These are phyloP conservation scores for Burhinus bistriatus DNA, from an alignment of 2,113 vertebrate species.

Conservation along the genomic window DNA sequence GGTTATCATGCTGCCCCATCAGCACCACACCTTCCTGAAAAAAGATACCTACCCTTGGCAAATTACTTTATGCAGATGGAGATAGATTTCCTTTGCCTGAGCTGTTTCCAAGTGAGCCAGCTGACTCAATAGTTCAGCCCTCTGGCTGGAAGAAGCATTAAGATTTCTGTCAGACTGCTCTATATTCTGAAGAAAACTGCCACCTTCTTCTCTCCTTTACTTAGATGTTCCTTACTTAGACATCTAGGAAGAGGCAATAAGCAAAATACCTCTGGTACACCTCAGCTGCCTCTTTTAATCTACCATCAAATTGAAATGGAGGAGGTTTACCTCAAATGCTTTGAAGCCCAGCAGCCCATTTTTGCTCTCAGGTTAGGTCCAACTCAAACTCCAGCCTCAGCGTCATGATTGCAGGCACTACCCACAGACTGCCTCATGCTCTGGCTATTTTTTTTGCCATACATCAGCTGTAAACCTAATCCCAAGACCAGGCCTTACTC, in stretches of 20 bases:
- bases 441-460: not conserved
- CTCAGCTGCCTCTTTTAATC: not conserved
- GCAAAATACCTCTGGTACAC: constrained; percentile 3
- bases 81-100: constrained; percentile 31
- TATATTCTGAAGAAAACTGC: constrained; percentile 40
- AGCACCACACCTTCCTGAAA: not conserved
- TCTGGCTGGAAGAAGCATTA: constrained; percentile 31
- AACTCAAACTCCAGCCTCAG: constrained; percentile 1
- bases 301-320: not conserved
- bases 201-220: constrained; percentile 24
- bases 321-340: not conserved
- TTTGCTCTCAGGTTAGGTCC: not conserved
- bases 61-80: constrained; percentile 24
- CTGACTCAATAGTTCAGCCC: constrained; percentile 49
- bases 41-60: not conserved
- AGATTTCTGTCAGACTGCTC: constrained; percentile 47
- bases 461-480: not conserved
- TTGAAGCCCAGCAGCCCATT: not conserved
- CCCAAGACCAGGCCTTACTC: not conserved
- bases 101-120: constrained; percentile 39
- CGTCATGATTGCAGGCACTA: not conserved
- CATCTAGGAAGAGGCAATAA: constrained; percentile 25
- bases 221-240: not conserved
- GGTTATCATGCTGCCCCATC: not conserved
- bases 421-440: not conserved